These are phyloP conservation scores for Pan paniscus DNA, from an alignment of 2,113 vertebrate genomes.

Conservation along the genomic window DNA sequence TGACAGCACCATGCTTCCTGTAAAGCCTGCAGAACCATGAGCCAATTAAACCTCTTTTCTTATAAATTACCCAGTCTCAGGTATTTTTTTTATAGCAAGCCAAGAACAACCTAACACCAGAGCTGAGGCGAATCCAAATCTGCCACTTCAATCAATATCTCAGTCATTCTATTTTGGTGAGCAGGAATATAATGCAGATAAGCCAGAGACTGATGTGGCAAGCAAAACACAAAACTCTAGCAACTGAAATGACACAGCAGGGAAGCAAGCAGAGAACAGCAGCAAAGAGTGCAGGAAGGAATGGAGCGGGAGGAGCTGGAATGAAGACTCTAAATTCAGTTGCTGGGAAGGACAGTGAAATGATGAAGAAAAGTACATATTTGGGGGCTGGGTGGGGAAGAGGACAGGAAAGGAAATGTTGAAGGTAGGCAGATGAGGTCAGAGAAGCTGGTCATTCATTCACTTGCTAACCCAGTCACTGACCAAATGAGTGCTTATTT, in stretches of 20 bases:
- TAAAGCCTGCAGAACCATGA: too few species aligned
- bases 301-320: background rate
- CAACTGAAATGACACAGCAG: background rate
- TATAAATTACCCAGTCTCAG: too few species aligned
- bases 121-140: background rate
- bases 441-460: background rate
- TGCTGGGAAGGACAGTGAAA: background rate
- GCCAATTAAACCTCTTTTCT: too few species aligned
- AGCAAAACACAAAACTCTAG: background rate
- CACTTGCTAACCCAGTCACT: background rate
- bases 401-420: background rate
- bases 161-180: slow-evolving; percentile 20
- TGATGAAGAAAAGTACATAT: background rate
- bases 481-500: background rate
- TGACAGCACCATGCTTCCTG: too few species aligned
- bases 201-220: background rate
- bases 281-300: background rate
- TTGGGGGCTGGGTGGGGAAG: background rate
- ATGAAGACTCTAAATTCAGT: background rate
- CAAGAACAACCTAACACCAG: background rate
- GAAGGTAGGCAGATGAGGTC: background rate
- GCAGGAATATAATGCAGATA: background rate
- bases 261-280: background rate
- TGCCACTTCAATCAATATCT: background rate
- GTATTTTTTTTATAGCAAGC: too few species aligned